These are phyloP conservation scores for Caprella mutica DNA, from an alignment of 2,888 invertebrate species.

Conservation along the genomic window DNA sequence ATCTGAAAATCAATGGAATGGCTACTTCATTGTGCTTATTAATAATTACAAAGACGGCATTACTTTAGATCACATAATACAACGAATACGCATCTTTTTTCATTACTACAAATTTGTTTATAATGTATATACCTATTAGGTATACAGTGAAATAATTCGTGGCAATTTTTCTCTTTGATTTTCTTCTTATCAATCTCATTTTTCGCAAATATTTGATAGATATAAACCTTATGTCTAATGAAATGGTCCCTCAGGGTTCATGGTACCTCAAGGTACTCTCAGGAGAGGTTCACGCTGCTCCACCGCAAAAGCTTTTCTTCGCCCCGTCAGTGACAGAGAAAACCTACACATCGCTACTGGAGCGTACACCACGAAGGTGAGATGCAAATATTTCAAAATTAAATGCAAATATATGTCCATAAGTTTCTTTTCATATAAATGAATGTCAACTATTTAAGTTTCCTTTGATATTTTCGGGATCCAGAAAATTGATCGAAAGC, in stretches of 20 bases:
- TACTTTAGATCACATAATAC: too few species aligned
- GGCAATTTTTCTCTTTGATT: not conserved
- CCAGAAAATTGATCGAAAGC: too few species aligned
- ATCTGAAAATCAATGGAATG: not conserved
- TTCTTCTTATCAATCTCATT: not conserved
- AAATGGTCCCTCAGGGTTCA: conserved; percentile 49
- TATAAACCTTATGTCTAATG: not conserved
- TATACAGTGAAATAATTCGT: not conserved
- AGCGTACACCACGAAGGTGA: conserved; percentile 60
- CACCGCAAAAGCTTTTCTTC: conserved; percentile 72
- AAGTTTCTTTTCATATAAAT: too few species aligned
- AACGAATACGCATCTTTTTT: not conserved
- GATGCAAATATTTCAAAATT: too few species aligned
- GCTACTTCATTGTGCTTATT: not conserved
- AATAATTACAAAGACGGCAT: not conserved
- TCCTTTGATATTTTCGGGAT: too few species aligned
- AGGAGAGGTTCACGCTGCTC: conserved; percentile 77
- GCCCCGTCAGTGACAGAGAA: conserved; percentile 63
- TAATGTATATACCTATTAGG: not conserved
- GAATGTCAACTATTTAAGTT: too few species aligned
- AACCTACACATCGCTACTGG: conserved; percentile 76
- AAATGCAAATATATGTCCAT: too few species aligned
- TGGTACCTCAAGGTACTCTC: conserved; percentile 79
- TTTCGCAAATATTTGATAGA: not conserved
- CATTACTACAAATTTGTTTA: too few species aligned